These are phyloP conservation scores for Ischnura elegans DNA, from an alignment of 2,888 invertebrate species.

Conservation along the genomic window DNA sequence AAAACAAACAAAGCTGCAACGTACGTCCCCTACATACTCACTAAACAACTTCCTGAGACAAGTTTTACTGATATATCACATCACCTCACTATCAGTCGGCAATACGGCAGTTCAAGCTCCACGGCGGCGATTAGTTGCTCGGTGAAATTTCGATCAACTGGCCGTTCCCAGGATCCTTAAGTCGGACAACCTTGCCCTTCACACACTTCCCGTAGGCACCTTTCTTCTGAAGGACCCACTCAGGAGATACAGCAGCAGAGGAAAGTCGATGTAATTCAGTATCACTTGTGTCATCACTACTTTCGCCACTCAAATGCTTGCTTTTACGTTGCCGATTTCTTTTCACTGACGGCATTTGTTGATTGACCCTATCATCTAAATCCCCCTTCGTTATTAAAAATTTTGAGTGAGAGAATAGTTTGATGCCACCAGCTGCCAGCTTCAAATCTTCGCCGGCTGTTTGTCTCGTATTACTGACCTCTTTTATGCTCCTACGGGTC, in stretches of 20 bases:
- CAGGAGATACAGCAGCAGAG: conserved; percentile 66
- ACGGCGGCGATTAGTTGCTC: background rate
- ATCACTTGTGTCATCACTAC: background rate
- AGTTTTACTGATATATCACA: no score
- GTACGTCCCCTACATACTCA: no score
- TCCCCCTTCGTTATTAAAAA: background rate
- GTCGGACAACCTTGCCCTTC: conserved; percentile 22
- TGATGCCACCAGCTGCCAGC: background rate
- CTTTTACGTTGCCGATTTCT: background rate
- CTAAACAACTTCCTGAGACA: no score
- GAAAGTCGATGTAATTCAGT: background rate
- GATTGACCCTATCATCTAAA: background rate
- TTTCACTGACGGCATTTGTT: background rate
- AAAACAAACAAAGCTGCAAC: no score
- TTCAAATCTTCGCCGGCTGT: background rate
- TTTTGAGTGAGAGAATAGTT: conserved; percentile 41
- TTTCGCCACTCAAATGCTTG: background rate
- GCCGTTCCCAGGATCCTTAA: background rate
- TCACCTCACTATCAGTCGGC: no score
- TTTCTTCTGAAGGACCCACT: conserved; percentile 67
- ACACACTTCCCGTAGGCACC: conserved; percentile 67
- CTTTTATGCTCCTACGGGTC: conserved; percentile 5
- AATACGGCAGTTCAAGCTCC: no score
- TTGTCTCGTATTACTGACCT: background rate
- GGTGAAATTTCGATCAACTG: background rate